phyloP scores from a whole-genome alignment of 2,113 vertebrate species.

The Leucopternis melanops region DNA sequence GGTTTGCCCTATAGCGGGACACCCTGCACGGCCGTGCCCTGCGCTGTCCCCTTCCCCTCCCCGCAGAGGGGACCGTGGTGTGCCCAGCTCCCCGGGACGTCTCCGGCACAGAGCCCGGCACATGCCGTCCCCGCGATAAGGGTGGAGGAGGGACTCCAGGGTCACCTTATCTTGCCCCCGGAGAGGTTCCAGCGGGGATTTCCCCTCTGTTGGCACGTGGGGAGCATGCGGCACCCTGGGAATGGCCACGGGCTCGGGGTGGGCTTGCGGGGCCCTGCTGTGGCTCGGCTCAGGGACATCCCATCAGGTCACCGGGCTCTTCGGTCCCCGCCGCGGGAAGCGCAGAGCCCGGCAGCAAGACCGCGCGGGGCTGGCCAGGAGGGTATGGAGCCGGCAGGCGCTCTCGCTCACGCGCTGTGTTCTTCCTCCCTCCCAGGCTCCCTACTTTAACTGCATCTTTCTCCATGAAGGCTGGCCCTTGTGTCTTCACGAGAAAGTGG shows the following conservation, averaged over 20 bases:
- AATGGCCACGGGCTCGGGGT: fast-evolving
- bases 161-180: neutral
- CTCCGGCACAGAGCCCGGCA: neutral
- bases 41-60: fast-evolving
- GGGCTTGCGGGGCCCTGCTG: neutral
- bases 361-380: fast-evolving
- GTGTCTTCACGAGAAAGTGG: conserved; percentile 80
- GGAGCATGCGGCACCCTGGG: fast-evolving
- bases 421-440: conserved; percentile 70
- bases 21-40: fast-evolving
- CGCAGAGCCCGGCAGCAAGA: fast-evolving
- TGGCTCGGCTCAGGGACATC: neutral
- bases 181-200: neutral
- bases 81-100: neutral
- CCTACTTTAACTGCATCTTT: conserved; percentile 79
- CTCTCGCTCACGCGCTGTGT: neutral
- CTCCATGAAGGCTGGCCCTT: conserved; percentile 89
- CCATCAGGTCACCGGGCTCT: neutral
- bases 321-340: neutral
- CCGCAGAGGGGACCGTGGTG: fast-evolving
- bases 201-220: fast-evolving
- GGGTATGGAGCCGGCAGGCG: neutral
- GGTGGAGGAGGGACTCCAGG: neutral
- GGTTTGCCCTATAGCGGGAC: neutral
- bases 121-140: fast-evolving